Conservation (phyloP, 2,888 invertebrate species). For the Troilus luridus region DNA sequence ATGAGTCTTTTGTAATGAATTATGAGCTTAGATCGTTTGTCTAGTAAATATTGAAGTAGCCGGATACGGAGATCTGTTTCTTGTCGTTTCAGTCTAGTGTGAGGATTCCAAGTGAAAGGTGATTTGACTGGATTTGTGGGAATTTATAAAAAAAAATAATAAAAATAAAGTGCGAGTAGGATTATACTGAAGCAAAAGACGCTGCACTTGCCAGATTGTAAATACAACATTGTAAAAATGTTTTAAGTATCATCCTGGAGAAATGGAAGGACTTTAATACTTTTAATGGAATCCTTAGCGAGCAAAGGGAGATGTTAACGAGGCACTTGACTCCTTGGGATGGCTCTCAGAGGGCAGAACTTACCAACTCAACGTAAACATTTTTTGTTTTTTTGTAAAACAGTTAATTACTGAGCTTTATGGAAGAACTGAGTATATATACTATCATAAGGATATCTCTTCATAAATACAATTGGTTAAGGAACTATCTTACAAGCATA, state of each 20-base stretch:
- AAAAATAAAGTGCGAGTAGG: no score
- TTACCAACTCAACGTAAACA: neutral
- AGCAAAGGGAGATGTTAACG: neutral
- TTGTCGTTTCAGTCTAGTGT: no score
- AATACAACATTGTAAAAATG: neutral
- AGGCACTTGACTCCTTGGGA: neutral
- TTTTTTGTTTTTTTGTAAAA: neutral
- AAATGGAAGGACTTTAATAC: neutral
- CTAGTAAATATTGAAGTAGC: no score
- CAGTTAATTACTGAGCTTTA: neutral
- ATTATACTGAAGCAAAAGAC: no score
- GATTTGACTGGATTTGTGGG: no score
- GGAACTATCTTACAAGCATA: neutral
- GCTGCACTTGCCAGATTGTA: neutral
- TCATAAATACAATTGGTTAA: neutral
- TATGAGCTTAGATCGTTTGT: no score
- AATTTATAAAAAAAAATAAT: no score
- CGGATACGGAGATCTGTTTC: no score
- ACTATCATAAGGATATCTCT: neutral
- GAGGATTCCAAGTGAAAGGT: no score
- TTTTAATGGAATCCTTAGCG: conserved; percentile 14
- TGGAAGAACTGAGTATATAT: neutral
- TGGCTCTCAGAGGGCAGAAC: neutral
- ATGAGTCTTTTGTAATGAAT: no score
- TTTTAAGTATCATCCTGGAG: neutral